Conservation (phyloP, 2,113 vertebrate species). For the Ageneiosus marmoratus region DNA sequence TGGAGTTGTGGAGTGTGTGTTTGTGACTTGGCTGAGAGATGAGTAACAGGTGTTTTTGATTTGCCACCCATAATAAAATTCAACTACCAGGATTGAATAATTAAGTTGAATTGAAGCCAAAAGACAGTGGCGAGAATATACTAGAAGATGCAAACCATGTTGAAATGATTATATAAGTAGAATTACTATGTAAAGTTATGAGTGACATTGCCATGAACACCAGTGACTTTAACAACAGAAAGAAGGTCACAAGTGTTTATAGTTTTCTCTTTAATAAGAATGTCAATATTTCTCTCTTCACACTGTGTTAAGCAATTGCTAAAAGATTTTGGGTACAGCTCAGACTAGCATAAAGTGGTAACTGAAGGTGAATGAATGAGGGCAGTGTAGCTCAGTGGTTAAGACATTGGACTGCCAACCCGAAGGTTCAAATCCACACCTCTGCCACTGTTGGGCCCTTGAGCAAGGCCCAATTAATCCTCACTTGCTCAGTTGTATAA, state of each 20-base stretch:
- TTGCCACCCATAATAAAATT: constrained; percentile 68
- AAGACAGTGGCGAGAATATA: not conserved
- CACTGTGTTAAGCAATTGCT: not conserved
- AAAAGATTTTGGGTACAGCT: not conserved
- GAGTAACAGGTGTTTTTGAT: constrained; percentile 73
- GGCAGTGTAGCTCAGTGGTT: too few relatives aligned
- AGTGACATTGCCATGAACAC: not conserved
- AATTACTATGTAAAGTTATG: constrained; percentile 33
- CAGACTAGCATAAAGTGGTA: not conserved
- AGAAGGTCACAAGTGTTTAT: not conserved
- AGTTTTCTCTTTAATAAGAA: not conserved
- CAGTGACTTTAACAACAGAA: not conserved
- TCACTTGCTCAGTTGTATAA: too few relatives aligned
- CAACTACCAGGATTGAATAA: constrained; percentile 64
- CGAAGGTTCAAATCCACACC: too few relatives aligned
- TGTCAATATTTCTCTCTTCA: not conserved
- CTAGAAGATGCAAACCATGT: not conserved
- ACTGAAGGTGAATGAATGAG: not conserved
- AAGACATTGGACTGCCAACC: too few relatives aligned
- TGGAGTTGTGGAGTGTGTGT: constrained; percentile 62
- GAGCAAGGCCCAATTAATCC: too few relatives aligned
- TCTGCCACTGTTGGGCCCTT: too few relatives aligned
- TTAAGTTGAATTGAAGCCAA: constrained; percentile 42
- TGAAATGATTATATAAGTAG: not conserved
- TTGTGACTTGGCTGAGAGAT: constrained; percentile 60